These are phyloP conservation scores for Azemiops feae DNA, from an alignment of 2,113 vertebrate species.

Conservation along the genomic window DNA sequence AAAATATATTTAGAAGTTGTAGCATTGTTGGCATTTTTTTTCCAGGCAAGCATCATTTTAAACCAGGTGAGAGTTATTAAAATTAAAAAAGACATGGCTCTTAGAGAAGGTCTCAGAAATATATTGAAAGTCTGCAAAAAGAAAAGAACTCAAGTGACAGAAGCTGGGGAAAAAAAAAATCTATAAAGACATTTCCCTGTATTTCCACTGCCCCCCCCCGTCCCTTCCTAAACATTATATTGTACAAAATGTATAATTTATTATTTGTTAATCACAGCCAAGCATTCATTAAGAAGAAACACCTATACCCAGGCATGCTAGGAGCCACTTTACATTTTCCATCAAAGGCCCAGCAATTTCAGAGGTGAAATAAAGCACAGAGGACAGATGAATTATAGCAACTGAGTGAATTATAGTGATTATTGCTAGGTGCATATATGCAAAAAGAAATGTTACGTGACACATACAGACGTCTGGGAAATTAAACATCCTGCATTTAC, in stretches of 20 bases:
- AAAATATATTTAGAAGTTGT: conserved; percentile 75
- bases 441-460: conserved; percentile 30
- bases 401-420: conserved; percentile 47
- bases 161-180: not conserved
- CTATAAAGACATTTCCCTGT: not conserved
- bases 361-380: conserved; percentile 18
- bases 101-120: conserved; percentile 10
- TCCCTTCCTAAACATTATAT: rapidly evolving
- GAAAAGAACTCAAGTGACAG: not conserved
- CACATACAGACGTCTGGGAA: conserved; percentile 42
- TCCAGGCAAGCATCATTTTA: conserved; percentile 42
- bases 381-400: conserved; percentile 15
- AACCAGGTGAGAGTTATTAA: conserved; percentile 50
- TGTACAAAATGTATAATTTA: not conserved
- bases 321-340: not conserved
- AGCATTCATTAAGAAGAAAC: not conserved
- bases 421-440: not conserved
- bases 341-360: not conserved
- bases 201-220: not conserved
- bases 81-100: conserved; percentile 8
- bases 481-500: conserved; percentile 43
- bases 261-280: not conserved
- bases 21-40: conserved; percentile 59
- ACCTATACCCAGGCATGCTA: rapidly evolving
- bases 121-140: conserved; percentile 15